Percentiles rank a stretch among this genome's conserved stretches.
Evolutionary conservation across 2,888 invertebrate genomes (phyloP).

Genomic region (Anthoptus insignis): DNA sequence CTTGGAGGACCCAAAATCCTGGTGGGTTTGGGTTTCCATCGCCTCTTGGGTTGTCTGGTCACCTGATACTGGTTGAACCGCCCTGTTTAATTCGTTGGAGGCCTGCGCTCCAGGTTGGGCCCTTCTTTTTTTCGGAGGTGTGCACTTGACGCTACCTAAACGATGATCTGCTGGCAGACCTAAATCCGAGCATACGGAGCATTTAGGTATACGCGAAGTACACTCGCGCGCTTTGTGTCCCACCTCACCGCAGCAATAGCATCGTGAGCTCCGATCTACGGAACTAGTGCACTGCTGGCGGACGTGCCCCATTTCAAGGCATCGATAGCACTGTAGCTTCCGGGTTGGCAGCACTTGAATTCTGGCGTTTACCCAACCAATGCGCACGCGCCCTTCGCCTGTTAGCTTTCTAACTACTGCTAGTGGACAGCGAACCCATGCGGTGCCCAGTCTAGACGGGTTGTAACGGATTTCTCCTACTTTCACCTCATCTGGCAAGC

Average conservation of each 20-base stretch:
- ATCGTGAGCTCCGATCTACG: conserved; percentile 31
- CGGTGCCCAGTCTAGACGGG: background rate
- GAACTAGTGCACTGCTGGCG: conserved; percentile 26
- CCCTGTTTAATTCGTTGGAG: background rate
- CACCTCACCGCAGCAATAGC: conserved; percentile 35
- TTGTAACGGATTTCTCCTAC: background rate
- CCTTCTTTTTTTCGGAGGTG: background rate
- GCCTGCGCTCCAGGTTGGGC: background rate
- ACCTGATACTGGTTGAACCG: no score
- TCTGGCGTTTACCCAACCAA: background rate
- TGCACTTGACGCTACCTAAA: background rate
- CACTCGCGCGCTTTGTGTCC: conserved; percentile 39
- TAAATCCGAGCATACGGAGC: conserved; percentile 34
- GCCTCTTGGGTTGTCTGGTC: background rate
- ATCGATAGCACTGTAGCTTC: conserved; percentile 38
- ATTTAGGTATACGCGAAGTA: conserved; percentile 20
- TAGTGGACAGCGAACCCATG: background rate
- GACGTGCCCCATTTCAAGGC: conserved; percentile 43
- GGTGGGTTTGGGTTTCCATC: background rate
- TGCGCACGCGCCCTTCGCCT: background rate
- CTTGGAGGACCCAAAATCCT: background rate
- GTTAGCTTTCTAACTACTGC: background rate
- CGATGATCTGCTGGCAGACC: conserved; percentile 4
- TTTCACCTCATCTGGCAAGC: background rate
- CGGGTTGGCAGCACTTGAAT: background rate